Evolutionary conservation across 2,797 vertebrate species (phyloP).

Genomic region (Synaphobranchus kaupii): DNA sequence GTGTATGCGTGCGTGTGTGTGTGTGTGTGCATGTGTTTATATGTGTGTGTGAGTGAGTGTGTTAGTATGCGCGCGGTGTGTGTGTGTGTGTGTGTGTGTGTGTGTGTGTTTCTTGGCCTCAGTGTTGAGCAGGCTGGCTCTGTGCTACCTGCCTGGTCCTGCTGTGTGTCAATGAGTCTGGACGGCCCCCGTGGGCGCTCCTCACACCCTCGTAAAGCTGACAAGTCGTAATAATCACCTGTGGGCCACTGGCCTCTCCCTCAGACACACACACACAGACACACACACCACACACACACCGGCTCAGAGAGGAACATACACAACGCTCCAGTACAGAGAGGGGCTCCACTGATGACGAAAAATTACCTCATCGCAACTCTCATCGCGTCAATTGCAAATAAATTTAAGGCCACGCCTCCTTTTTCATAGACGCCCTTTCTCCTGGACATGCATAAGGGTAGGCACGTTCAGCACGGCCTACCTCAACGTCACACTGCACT

Average conservation of each 20-base stretch:
- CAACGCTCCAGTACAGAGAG: not conserved
- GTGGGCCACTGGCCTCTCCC: not conserved
- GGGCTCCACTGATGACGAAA: not conserved
- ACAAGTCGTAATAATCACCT: constrained; percentile 22
- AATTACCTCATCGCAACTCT: not conserved
- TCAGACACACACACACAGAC: not conserved
- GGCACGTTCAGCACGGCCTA: too few species aligned
- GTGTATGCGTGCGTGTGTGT: not conserved
- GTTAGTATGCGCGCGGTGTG: not conserved
- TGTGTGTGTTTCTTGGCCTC: not conserved
- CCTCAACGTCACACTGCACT: too few species aligned
- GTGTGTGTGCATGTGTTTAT: not conserved
- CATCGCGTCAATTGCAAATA: not conserved
- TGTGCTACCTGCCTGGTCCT: not conserved
- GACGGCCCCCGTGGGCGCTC: not conserved
- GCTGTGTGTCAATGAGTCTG: constrained; percentile 11
- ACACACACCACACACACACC: too few species aligned
- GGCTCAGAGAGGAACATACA: too few species aligned
- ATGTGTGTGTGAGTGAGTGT: constrained; percentile 15
- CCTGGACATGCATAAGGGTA: not conserved
- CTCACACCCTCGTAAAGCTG: constrained; percentile 20
- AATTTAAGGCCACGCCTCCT: not conserved
- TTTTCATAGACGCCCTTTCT: not conserved
- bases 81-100: not conserved
- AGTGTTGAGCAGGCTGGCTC: not conserved